Conservation (phyloP, 2,797 vertebrate species). For the Anguilla marmorata region DNA sequence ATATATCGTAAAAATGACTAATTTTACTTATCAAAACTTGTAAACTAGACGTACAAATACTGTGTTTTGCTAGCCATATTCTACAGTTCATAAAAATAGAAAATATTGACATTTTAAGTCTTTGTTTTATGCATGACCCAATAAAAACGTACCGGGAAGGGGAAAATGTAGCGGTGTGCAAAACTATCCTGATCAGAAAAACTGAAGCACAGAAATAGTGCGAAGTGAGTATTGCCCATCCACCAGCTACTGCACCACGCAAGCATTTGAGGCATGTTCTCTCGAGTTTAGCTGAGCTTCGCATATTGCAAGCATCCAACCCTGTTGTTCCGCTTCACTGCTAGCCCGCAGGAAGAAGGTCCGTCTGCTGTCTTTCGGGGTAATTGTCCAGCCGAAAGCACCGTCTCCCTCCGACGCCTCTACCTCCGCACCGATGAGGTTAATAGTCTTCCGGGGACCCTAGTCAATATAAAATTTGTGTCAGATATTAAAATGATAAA, state of each 20-base stretch:
- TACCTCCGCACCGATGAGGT: constrained; percentile 48
- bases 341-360: constrained; percentile 42
- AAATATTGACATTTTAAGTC: not conserved
- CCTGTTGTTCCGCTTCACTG: constrained; percentile 41
- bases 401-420: constrained; percentile 36
- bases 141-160: not conserved
- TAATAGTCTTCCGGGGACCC: constrained; percentile 46
- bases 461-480: constrained; percentile 24
- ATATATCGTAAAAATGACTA: not conserved
- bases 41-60: not conserved
- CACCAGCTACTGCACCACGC: constrained; percentile 49
- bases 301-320: constrained; percentile 50
- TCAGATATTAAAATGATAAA: not conserved
- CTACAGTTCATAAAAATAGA: not conserved
- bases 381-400: constrained; percentile 47
- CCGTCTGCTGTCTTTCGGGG: constrained; percentile 42
- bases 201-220: not conserved
- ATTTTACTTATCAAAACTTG: not conserved
- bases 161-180: not conserved
- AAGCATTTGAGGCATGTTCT: constrained; percentile 40
- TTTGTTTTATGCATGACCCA: not conserved
- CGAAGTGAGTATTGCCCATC: not conserved
- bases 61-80: not conserved
- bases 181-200: not conserved
- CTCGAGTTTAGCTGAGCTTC: constrained; percentile 46